Percentiles rank a stretch among this genome's conserved stretches.
phyloP scores from a whole-genome alignment of 1,140 invertebrate genomes.

The Drosophila sturtevanti region DNA sequence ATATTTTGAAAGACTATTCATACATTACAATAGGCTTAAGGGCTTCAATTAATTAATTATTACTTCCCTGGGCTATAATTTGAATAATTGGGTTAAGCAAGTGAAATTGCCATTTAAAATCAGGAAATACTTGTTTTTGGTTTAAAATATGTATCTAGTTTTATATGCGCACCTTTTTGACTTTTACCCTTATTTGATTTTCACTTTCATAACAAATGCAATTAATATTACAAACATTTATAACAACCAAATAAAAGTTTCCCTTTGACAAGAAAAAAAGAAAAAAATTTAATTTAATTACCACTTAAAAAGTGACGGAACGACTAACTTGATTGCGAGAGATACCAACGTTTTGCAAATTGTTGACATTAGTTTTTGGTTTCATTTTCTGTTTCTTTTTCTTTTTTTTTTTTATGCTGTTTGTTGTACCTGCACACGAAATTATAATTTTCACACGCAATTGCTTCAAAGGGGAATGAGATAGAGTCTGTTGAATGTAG shows the following conservation, averaged over 20 bases:
- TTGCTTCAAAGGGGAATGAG: neutral
- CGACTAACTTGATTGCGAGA: slow-evolving; percentile 45
- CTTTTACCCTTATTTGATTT: neutral
- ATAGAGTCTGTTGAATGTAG: slow-evolving; percentile 13
- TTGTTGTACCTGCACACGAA: slow-evolving; percentile 56
- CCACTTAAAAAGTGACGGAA: slow-evolving; percentile 61
- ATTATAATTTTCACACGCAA: slow-evolving; percentile 81
- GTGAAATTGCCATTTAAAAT: neutral
- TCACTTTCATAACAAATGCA: neutral
- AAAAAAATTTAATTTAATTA: slow-evolving; percentile 77
- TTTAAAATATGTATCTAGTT: too few relatives aligned
- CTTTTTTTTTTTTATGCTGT: too few relatives aligned
- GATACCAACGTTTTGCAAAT: slow-evolving; percentile 65
- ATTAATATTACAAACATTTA: neutral
- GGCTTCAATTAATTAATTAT: neutral
- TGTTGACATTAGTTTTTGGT: slow-evolving; percentile 60
- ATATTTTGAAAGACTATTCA: too few relatives aligned
- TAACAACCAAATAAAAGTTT: slow-evolving; percentile 12
- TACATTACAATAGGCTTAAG: too few relatives aligned
- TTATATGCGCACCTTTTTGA: neutral
- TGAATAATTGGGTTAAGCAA: neutral
- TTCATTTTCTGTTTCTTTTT: slow-evolving; percentile 22
- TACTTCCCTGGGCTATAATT: neutral
- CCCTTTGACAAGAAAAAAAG: slow-evolving; percentile 5
- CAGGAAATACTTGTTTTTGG: neutral